Conservation (phyloP, 2,888 invertebrate species). For the Automeris io region DNA sequence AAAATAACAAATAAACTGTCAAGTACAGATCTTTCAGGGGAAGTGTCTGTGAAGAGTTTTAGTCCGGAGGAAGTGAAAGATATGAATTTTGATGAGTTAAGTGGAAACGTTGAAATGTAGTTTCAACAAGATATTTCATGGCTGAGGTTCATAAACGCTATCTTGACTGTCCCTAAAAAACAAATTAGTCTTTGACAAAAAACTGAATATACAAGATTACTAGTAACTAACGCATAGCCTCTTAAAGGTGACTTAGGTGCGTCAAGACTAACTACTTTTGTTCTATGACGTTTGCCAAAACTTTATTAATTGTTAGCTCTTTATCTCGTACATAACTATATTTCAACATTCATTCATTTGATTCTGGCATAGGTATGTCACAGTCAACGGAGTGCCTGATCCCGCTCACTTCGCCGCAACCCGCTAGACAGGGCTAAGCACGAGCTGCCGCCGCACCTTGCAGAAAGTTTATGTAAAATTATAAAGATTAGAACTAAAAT, state of each 20-base stretch:
- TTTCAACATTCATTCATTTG: too few species aligned
- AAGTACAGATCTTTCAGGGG: slow-evolving; percentile 51
- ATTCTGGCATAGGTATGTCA: too few species aligned
- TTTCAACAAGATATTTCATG: slow-evolving; percentile 17
- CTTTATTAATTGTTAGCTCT: too few species aligned
- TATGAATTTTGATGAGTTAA: slow-evolving; percentile 50
- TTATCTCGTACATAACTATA: too few species aligned
- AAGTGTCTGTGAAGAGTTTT: slow-evolving; percentile 59
- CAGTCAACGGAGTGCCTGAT: too few species aligned
- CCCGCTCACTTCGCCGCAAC: too few species aligned
- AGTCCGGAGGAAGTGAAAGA: slow-evolving; percentile 63
- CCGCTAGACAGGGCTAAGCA: too few species aligned
- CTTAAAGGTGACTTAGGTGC: background rate
- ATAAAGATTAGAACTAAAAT: too few species aligned
- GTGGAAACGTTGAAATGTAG: slow-evolving; percentile 67
- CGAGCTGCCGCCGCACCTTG: too few species aligned
- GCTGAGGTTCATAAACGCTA: background rate
- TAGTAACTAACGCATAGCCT: slow-evolving; percentile 3
- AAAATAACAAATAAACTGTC: slow-evolving; percentile 70
- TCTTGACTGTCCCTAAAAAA: background rate
- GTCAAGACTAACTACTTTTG: background rate
- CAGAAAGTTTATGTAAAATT: too few species aligned
- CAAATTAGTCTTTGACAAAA: background rate
- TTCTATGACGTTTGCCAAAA: background rate
- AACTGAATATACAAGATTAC: slow-evolving; percentile 10